Evolutionary conservation across 2,888 invertebrate genomes (phyloP).

Genomic region (Ichneumoninae sp.): DNA sequence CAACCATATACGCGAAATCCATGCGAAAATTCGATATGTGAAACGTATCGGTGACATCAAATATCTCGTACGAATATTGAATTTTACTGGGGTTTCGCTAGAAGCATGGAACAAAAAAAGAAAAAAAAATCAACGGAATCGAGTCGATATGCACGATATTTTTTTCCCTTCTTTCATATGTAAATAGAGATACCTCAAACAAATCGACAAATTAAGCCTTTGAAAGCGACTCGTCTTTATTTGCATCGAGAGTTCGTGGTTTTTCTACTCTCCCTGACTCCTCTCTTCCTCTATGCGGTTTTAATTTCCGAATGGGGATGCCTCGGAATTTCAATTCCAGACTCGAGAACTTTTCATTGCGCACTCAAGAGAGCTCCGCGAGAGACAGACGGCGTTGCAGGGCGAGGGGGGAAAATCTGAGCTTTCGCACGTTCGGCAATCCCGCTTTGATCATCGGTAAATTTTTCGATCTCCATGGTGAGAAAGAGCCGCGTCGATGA

Average conservation of each 20-base stretch:
- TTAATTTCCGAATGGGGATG: constrained; percentile 12
- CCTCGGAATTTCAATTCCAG: constrained; percentile 8
- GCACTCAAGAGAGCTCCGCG: not conserved
- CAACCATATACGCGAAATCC: not conserved
- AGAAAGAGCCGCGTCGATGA: constrained; percentile 26
- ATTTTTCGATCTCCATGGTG: not conserved
- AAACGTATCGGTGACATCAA: not conserved
- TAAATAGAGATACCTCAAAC: not conserved
- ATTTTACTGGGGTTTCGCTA: not conserved
- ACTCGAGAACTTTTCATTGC: not conserved
- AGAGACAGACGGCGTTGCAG: not conserved
- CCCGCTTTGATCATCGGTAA: constrained; percentile 12
- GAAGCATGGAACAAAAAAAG: not conserved
- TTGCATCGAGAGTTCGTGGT: not conserved
- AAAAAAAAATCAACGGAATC: not conserved
- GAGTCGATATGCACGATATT: not conserved
- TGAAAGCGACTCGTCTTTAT: not conserved
- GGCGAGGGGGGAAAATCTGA: not conserved
- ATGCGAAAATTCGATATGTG: constrained; percentile 3
- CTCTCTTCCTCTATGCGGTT: not conserved
- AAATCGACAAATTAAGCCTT: not conserved
- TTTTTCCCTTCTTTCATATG: not conserved
- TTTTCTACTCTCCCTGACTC: not conserved
- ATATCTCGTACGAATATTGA: not conserved
- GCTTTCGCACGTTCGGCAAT: constrained; percentile 7